phyloP scores from a whole-genome alignment of 2,888 invertebrate genomes.

The Drosophila percnosoma region DNA sequence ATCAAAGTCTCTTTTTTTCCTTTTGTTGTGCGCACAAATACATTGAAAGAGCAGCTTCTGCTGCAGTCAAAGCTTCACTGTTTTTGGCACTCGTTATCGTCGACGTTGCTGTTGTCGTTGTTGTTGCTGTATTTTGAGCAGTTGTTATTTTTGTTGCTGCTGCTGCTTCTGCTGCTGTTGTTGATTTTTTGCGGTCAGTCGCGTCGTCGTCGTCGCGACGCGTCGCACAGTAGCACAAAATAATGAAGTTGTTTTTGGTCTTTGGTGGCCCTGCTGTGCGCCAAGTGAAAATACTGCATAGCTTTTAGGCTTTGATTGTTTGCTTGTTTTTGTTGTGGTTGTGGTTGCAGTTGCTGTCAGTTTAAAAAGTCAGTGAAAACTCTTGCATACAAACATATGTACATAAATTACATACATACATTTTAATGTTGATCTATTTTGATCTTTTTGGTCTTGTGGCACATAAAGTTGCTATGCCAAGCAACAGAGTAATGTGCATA shows the following conservation, averaged over 20 bases:
- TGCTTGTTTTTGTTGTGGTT: slow-evolving; percentile 12
- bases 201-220: slow-evolving; percentile 49
- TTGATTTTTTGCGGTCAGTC: slow-evolving; percentile 58
- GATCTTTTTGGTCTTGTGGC: not conserved
- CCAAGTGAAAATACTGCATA: slow-evolving; percentile 54
- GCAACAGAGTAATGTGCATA: slow-evolving; percentile 25
- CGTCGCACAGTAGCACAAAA: slow-evolving; percentile 70
- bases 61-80: slow-evolving; percentile 52
- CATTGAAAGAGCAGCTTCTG: slow-evolving; percentile 33
- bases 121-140: slow-evolving; percentile 44
- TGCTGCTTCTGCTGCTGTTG: slow-evolving; percentile 31
- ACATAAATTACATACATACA: not conserved
- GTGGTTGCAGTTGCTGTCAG: slow-evolving; percentile 22
- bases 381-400: slow-evolving; percentile 6
- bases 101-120: slow-evolving; percentile 28
- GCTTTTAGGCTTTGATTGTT: slow-evolving; percentile 44
- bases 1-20: slow-evolving; percentile 34
- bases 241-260: slow-evolving; percentile 76
- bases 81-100: slow-evolving; percentile 60
- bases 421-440: slow-evolving; percentile 27
- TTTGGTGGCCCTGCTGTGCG: slow-evolving; percentile 50
- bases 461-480: slow-evolving; percentile 11
- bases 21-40: slow-evolving; percentile 13
- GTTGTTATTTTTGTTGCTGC: slow-evolving; percentile 30
- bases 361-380: slow-evolving; percentile 41